These are phyloP conservation scores for Parnassius mnemosyne DNA, from an alignment of 2,888 invertebrate species.

Conservation along the genomic window DNA sequence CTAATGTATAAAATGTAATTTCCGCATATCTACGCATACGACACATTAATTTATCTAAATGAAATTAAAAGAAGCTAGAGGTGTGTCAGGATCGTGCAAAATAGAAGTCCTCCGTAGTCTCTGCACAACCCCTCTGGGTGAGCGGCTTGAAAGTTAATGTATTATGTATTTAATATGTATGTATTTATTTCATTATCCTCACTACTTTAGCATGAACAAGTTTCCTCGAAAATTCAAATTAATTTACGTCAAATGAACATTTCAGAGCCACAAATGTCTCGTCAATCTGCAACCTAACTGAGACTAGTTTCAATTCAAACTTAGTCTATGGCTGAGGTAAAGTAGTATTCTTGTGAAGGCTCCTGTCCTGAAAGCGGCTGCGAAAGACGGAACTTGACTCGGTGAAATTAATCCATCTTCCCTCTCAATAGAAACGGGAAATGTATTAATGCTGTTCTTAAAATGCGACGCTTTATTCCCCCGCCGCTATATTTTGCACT, in stretches of 20 bases:
- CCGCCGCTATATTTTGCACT: constrained; percentile 10
- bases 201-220: constrained; percentile 1
- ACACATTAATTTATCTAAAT: too few relatives aligned
- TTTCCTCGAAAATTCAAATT: constrained; percentile 15
- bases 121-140: too few relatives aligned
- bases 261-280: constrained; percentile 61
- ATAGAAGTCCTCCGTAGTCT: too few relatives aligned
- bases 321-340: constrained; percentile 58
- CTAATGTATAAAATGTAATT: too few relatives aligned
- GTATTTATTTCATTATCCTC: neutral
- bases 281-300: constrained; percentile 62
- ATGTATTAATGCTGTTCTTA: constrained; percentile 52
- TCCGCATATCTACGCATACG: too few relatives aligned
- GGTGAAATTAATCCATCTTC: constrained; percentile 74
- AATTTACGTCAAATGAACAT: constrained; percentile 44
- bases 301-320: constrained; percentile 70
- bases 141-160: neutral
- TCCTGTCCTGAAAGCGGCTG: constrained; percentile 60
- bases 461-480: constrained; percentile 25
- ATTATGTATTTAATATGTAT: neutral
- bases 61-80: too few relatives aligned
- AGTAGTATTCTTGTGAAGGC: constrained; percentile 64
- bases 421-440: constrained; percentile 41
- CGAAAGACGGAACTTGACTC: constrained; percentile 65
- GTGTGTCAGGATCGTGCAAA: too few relatives aligned